Conservation (phyloP, 2,797 vertebrate genomes). For the Cossypha caffra region DNA sequence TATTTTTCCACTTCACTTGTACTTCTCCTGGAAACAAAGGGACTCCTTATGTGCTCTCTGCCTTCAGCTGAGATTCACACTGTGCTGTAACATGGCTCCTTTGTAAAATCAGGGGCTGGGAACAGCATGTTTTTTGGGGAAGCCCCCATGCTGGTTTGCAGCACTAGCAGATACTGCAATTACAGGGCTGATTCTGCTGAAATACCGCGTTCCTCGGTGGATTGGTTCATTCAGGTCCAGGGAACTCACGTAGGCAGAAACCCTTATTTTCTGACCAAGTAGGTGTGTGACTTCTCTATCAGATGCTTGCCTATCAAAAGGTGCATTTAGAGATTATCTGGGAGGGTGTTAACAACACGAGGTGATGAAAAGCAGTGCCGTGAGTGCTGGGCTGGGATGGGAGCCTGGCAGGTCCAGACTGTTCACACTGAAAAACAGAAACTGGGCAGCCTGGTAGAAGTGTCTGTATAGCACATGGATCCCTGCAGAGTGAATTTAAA, state of each 20-base stretch:
- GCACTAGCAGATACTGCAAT: not conserved
- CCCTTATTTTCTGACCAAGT: not conserved
- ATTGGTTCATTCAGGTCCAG: not conserved
- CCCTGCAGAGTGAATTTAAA: not conserved
- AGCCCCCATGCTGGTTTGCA: not conserved
- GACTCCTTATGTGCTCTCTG: not conserved
- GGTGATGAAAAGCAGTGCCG: not conserved
- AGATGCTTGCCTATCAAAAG: not conserved
- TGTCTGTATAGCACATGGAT: accelerated
- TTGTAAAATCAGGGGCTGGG: not conserved
- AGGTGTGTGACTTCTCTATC: not conserved
- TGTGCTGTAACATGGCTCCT: not conserved
- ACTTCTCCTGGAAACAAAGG: conserved; percentile 20
- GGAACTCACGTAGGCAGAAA: not conserved
- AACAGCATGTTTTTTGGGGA: not conserved
- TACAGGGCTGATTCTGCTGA: not conserved
- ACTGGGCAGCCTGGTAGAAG: not conserved
- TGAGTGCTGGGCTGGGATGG: not conserved
- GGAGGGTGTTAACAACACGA: not conserved
- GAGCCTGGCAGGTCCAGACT: not conserved
- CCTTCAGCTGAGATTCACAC: not conserved
- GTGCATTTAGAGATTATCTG: not conserved
- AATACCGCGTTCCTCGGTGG: accelerated
- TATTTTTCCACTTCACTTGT: not conserved
- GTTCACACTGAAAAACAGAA: not conserved